Base-by-base conservation (phyloP, 2,113 vertebrate species). In the Uropsilus gracilis region DNA sequence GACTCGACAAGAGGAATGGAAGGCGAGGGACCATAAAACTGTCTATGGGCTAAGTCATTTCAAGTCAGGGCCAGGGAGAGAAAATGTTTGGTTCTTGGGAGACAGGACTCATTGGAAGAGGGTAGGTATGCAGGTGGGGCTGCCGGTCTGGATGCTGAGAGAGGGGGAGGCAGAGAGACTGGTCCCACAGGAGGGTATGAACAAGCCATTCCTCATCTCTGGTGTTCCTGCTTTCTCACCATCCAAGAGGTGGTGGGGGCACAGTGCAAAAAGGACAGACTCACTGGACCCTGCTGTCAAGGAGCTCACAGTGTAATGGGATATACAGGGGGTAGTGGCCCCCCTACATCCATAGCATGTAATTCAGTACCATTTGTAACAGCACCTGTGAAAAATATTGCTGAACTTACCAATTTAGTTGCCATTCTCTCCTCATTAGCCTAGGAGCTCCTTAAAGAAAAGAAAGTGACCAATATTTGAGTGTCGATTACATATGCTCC, bases 21-120 rank as follows among this genome's bases (percentile, higher is more conserved):
- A 95, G 95, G 92, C 26, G 5, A 96, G 94, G 94, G 96, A 96
- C 95, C 81, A 61, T 98, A 98, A 98, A 97, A 96, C 95, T 97
- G 97, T 96, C 96, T 22, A 63, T 50, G 93, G 81, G 77, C 95
- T 96, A 96, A 91, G 91, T 96, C 93, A 84, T 94, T 98, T 97
- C 84, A 89, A 96, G 94, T 95, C 94, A 89, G 96, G 96, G 88
- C 94, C 68, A 76, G 95, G 50, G 77, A 94, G 86, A 91, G 94
- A 95, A 98, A 95, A 97, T 80, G 68, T 89, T 94, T 91, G 9
- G 20, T 76, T 81, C 96, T 97, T 86, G 90, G 89, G 89, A 93
- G 91, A 32, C 76, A 57, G 88, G 8, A 55, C 78, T 95, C 81
- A 57, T 72, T 94, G 34, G 68, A 91, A 92, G 32, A 89, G 90